Evolutionary conservation across 2,797 vertebrate genomes (phyloP).

Genomic region (Acridotheres tristis): DNA sequence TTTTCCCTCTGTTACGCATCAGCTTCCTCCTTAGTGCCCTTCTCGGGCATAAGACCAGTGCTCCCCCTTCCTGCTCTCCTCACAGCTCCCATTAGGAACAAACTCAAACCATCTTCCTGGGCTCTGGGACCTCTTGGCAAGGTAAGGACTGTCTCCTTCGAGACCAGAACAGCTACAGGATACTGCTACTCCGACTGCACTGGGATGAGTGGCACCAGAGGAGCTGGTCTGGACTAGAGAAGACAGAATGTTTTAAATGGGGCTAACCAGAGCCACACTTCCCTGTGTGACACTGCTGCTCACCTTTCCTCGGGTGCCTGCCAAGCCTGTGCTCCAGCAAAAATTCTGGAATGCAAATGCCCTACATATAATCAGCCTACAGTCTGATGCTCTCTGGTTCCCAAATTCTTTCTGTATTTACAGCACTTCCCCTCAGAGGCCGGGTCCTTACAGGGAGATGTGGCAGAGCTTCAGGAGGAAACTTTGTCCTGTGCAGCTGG

Average conservation of each 20-base stretch:
- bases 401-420: not conserved
- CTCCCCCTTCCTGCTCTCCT: not conserved
- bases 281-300: not conserved
- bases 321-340: not conserved
- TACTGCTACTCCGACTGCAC: rapidly evolving
- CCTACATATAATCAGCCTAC: not conserved
- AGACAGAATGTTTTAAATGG: not conserved
- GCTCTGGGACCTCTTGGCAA: not conserved
- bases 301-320: not conserved
- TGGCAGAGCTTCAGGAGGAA: not conserved
- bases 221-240: not conserved
- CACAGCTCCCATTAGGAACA: not conserved
- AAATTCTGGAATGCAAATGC: not conserved
- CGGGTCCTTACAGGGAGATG: not conserved
- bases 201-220: not conserved
- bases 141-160: not conserved
- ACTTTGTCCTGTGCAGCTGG: not conserved
- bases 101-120: not conserved
- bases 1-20: not conserved
- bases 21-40: not conserved
- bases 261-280: not conserved
- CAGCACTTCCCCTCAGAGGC: not conserved
- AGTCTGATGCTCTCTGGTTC: not conserved
- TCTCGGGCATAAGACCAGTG: not conserved
- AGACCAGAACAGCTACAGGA: not conserved